Base-by-base conservation (phyloP, 2,113 vertebrate genomes). In the Corythornis cristatus region DNA sequence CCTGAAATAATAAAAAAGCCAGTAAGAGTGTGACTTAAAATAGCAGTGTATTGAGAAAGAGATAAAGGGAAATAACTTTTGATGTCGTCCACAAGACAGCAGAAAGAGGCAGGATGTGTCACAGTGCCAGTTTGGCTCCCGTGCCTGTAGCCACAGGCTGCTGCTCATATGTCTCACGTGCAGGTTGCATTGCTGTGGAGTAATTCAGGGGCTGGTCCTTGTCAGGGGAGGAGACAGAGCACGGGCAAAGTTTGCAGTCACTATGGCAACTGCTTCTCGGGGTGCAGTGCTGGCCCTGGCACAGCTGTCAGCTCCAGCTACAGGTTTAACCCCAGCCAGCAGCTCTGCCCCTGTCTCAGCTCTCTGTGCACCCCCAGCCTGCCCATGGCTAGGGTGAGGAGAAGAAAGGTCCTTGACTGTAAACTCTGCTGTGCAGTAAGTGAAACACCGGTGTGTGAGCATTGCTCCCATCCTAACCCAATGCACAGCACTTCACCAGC, bases 221-320 rank as follows among this genome's bases (percentile, higher is more conserved):
- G 67, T 21, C 93, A 51, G 1, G 16, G 75, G 73, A 18, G 16
- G 68, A 66, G 46, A 65, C 76, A 64, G 88, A 92, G 67, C 31
- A 26, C 5, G 67, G 50, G 48, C 9, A 92, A 88, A 89, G 72
- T 94, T 96, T 93, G 75, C 68, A 86, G 50, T 96, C 89, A 29
- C 92, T 87, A 86, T 89, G 61, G 83, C 85, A 85, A 94, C 95
- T 57, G 80, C n/a, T 64, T 94, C 78, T 77, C 72, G 73, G 51
- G 57, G 71, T 95, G 29, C 54, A 80, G 66, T 86, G 35, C 66
- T 96, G 90, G 61, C 72, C 66, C 40, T 37, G 76, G n/a, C 81
- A 75, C 91, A 95, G 92, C 95, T 96, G 94, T 90, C 81, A 95
- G 57, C 33, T 46, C 54, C 28, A 23, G n/a, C 12, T 22, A 13